Percentiles rank a stretch among this genome's conserved stretches.
phyloP scores from a whole-genome alignment of 1,140 invertebrate species.

The Drosophila triauraria region DNA sequence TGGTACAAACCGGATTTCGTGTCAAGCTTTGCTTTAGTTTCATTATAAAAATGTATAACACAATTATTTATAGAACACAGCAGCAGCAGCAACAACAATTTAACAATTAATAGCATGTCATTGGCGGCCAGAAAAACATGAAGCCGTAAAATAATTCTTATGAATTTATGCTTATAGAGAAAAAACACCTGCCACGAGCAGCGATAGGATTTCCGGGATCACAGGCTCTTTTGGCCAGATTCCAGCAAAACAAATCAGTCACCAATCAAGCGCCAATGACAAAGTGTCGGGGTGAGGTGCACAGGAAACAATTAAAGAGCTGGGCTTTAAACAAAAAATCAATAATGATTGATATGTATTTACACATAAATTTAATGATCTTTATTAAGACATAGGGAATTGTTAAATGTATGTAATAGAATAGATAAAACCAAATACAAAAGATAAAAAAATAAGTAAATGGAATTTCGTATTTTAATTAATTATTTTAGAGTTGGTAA shows the following conservation, averaged over 20 bases:
- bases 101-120: slow-evolving; percentile 36
- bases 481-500: background rate
- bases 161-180: slow-evolving; percentile 33
- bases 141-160: slow-evolving; percentile 22
- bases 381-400: background rate
- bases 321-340: background rate
- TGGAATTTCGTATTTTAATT: background rate
- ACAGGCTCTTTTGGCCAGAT: slow-evolving; percentile 37
- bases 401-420: background rate
- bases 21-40: slow-evolving; percentile 53
- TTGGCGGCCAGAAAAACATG: slow-evolving; percentile 22
- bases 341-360: background rate
- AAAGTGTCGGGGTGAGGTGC: slow-evolving; percentile 30
- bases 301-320: slow-evolving; percentile 6
- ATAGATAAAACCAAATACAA: background rate
- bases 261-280: slow-evolving; percentile 51
- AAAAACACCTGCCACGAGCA: slow-evolving; percentile 50
- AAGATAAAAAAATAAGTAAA: too few species aligned
- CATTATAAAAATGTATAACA: slow-evolving; percentile 40
- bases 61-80: slow-evolving; percentile 32
- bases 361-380: background rate
- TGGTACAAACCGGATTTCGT: slow-evolving; percentile 66
- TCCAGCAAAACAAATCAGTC: slow-evolving; percentile 65
- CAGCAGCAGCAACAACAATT: slow-evolving; percentile 23
- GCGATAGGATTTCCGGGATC: slow-evolving; percentile 74